Evolutionary conservation across 2,113 vertebrate species (phyloP).

Genomic region (Gymnorhina tibicen): DNA sequence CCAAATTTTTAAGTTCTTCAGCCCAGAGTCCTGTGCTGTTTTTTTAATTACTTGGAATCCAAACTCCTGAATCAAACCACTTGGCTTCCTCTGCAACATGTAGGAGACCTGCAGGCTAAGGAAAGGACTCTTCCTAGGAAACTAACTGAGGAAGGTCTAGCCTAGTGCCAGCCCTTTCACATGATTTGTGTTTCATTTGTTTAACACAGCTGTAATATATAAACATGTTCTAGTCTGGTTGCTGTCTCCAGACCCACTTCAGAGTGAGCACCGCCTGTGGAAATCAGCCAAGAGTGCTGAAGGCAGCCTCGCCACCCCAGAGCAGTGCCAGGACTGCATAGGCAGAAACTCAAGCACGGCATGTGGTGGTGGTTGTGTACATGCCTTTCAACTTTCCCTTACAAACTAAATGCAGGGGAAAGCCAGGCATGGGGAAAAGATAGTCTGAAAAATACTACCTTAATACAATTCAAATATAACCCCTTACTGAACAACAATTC

Average conservation of each 20-base stretch:
- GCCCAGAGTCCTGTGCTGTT: background rate
- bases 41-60: background rate
- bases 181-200: background rate
- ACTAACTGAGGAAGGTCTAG: background rate
- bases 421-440: background rate
- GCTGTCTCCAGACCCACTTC: background rate
- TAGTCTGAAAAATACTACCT: background rate
- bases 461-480: background rate
- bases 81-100: background rate
- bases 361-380: background rate
- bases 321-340: background rate
- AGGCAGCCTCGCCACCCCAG: accelerated
- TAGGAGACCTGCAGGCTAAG: background rate
- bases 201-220: background rate
- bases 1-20: background rate
- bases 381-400: background rate
- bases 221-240: background rate
- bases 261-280: background rate
- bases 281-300: background rate
- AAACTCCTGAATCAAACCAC: background rate
- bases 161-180: background rate
- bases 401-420: background rate
- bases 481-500: background rate
- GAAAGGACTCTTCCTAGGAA: background rate
- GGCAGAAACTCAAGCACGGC: accelerated